phyloP scores from a whole-genome alignment of 2,888 invertebrate genomes.

The Mystacides longicornis region DNA sequence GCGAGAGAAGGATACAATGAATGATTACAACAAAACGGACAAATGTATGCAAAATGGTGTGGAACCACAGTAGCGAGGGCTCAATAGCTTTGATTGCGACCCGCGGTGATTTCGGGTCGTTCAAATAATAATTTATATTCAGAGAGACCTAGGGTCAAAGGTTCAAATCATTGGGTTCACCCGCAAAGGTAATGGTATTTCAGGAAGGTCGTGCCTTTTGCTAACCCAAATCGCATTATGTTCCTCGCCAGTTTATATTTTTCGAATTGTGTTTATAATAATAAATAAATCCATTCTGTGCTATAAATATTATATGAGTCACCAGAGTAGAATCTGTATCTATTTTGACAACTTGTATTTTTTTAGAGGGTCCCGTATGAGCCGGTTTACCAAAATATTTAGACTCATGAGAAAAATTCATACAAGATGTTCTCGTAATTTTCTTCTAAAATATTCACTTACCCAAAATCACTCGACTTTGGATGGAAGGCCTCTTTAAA shows the following conservation, averaged over 20 bases:
- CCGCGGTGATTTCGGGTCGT: slow-evolving; percentile 8
- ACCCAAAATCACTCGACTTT: too few relatives aligned
- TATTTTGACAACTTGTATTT: too few relatives aligned
- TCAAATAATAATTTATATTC: slow-evolving; percentile 26
- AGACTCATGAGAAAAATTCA: too few relatives aligned
- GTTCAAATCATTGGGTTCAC: slow-evolving; percentile 2
- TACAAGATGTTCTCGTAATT: too few relatives aligned
- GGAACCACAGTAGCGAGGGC: slow-evolving; percentile 7
- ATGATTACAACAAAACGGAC: slow-evolving; percentile 6
- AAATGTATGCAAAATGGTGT: slow-evolving; percentile 24
- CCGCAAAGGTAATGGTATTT: slow-evolving; percentile 2
- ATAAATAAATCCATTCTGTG: not conserved
- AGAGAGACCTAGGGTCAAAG: slow-evolving; percentile 14
- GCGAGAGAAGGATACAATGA: too few relatives aligned
- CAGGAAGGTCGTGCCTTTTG: not conserved
- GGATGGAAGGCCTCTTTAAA: too few relatives aligned
- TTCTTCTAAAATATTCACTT: too few relatives aligned
- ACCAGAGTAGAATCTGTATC: not conserved
- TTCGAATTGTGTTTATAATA: not conserved
- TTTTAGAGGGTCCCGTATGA: too few relatives aligned
- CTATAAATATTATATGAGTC: not conserved
- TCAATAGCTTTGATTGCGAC: slow-evolving; percentile 23
- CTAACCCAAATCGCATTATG: not conserved
- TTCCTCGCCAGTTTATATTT: not conserved
- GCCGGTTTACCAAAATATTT: too few relatives aligned